These are phyloP conservation scores for Hemicentrotus pulcherrimus DNA, from an alignment of 35 echinoderm and acorn worm species.

Conservation along the genomic window DNA sequence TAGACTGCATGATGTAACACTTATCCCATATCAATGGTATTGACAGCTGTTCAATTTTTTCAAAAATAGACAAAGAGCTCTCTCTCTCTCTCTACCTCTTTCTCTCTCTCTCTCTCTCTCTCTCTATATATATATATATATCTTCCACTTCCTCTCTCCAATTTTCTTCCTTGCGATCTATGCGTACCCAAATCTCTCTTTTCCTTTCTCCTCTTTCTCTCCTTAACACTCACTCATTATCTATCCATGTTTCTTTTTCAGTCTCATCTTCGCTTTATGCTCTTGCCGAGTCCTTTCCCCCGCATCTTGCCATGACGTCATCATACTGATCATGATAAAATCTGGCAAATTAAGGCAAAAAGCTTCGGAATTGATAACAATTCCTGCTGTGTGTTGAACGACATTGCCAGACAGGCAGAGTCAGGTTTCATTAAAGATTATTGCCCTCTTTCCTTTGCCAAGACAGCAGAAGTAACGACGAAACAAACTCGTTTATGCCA, in stretches of 20 bases:
- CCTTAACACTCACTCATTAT: neutral
- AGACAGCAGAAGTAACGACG: neutral
- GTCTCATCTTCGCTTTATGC: neutral
- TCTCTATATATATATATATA: neutral
- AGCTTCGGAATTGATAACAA: conserved; percentile 26
- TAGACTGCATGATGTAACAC: too few species aligned
- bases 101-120: neutral
- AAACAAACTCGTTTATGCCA: neutral
- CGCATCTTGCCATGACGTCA: conserved; percentile 13
- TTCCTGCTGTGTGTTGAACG: conserved; percentile 15
- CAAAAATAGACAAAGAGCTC: too few species aligned
- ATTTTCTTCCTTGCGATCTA: neutral
- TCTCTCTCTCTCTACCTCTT: neutral
- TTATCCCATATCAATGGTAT: too few species aligned
- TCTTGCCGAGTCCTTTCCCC: neutral
- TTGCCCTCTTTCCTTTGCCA: conserved; percentile 3
- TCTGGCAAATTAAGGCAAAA: conserved; percentile 46
- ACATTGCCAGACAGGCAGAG: conserved; percentile 17
- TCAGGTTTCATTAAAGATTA: conserved; percentile 21
- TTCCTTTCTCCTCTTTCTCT: neutral
- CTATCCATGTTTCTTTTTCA: neutral
- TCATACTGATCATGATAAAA: conserved; percentile 29
- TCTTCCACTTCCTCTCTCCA: neutral
- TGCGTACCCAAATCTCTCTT: neutral
- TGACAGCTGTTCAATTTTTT: too few species aligned